Base-by-base conservation (phyloP, 2,888 invertebrate species). In the Hermaeophaga mercurialis region DNA sequence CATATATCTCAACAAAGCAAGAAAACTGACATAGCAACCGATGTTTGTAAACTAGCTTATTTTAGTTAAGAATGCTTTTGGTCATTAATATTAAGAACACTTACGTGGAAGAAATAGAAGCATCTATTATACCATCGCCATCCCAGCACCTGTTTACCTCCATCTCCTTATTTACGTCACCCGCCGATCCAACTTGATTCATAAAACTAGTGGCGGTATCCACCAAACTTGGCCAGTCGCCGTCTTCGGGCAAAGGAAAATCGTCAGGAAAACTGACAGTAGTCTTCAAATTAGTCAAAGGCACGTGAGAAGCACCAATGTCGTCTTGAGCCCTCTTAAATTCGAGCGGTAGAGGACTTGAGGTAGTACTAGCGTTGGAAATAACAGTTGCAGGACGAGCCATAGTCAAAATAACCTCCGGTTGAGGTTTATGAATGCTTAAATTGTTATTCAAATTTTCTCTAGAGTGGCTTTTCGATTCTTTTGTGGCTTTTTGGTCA, bases 191-290 rank as follows among this genome's bases (percentile, higher is more conserved):
- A 18, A 72, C 72, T 55, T 73, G 71, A 66, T 71, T 70, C 66
- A 74, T 66, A 31, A 70, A 90, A 58, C 87, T 80, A 0, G 89
- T 89, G 22, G 91, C 91, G 1, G 90, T 89, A 70, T 90, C 88
- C 1, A 91, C 90, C 15, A 91, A 80, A 69, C 87, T 85, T 8
- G 88, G 85, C 92, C 92, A 91, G 75, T 91, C 90, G 67, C 89
- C 82, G 38, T 87, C 86, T 28, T 85, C 82, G 2, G 87, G 83
- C 71, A 89, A 85, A 0, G 89, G 87, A 49, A 88, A 78, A 41
- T 79, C 75, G 39, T 76, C 77, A 1, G 77, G 71, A 36, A 74
- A 72, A 5, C 72, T 70, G 11, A 71, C 61, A 6, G 72, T 70
- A 11, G 54, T 34, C 33, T 61, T 63, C 15, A 49, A 59, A 56